A percentile compares a stretch with the other conserved stretches of the same genome.
phyloP scores from a whole-genome alignment of 1,140 invertebrate species.

The Magallana angulata region DNA sequence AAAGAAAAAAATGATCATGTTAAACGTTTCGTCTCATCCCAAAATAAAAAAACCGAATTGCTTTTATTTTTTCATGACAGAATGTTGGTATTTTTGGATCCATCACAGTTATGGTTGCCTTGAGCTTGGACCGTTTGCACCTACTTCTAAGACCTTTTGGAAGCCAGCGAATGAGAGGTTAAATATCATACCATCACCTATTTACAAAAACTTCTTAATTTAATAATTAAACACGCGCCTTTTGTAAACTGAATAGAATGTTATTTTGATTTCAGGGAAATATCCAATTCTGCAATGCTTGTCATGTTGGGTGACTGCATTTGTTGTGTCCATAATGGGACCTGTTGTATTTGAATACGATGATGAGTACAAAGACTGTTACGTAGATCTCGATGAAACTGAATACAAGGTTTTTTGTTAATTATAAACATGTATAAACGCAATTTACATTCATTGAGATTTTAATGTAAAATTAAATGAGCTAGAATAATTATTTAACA shows the following conservation, averaged over 20 bases:
- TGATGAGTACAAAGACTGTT: background rate
- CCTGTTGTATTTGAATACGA: background rate
- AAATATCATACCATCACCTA: too few species aligned
- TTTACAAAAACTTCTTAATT: too few species aligned
- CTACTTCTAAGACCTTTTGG: background rate
- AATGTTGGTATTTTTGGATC: slow-evolving; percentile 14
- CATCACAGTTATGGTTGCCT: background rate
- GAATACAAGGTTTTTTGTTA: background rate
- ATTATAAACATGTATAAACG: too few species aligned
- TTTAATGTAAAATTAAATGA: too few species aligned
- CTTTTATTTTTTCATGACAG: background rate
- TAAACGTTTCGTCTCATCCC: too few species aligned
- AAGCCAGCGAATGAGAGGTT: background rate
- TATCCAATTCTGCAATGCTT: background rate
- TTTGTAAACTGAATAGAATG: too few species aligned
- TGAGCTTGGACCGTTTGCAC: background rate
- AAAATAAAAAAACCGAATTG: too few species aligned
- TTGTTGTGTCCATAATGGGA: background rate
- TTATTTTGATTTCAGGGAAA: background rate
- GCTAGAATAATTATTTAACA: too few species aligned
- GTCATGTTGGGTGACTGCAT: background rate
- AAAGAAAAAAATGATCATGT: too few species aligned
- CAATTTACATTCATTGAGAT: too few species aligned
- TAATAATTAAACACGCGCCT: too few species aligned
- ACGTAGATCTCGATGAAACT: background rate